Conservation (phyloP, 2,888 invertebrate species). For the Syrphus vitripennis region DNA sequence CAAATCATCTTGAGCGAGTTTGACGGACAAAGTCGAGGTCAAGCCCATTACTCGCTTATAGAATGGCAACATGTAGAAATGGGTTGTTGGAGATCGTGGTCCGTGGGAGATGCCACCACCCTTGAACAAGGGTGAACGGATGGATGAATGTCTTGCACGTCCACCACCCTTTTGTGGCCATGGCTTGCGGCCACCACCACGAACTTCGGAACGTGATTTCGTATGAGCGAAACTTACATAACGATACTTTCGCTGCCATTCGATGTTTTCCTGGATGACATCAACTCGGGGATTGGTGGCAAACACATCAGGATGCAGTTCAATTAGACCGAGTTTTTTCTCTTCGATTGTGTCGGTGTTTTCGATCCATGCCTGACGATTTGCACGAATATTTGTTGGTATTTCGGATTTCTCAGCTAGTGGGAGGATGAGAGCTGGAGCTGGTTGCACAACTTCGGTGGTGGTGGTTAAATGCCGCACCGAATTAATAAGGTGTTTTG, state of each 20-base stretch:
- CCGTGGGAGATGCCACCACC: constrained; percentile 94
- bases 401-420: constrained; percentile 66
- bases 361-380: constrained; percentile 92
- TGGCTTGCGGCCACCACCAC: constrained; percentile 95
- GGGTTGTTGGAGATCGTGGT: constrained; percentile 93
- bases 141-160: constrained; percentile 94
- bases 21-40: constrained; percentile 91
- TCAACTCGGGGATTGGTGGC: constrained; percentile 92
- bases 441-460: neutral
- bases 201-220: constrained; percentile 91
- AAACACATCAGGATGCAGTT: constrained; percentile 94
- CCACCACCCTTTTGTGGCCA: constrained; percentile 98
- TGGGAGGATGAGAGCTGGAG: constrained; percentile 74
- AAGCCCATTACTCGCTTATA: constrained; percentile 89
- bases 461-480: constrained; percentile 28
- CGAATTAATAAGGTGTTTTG: constrained; percentile 45
- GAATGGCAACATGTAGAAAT: constrained; percentile 97
- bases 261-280: constrained; percentile 91
- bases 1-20: constrained; percentile 97
- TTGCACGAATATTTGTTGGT: constrained; percentile 74
- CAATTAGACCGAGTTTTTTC: constrained; percentile 90
- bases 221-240: constrained; percentile 91
- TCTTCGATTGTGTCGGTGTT: constrained; percentile 89
- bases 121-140: constrained; percentile 92
- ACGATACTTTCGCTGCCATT: constrained; percentile 92